Base-by-base conservation (phyloP, 2,888 invertebrate species). In the Dusona sp. region DNA sequence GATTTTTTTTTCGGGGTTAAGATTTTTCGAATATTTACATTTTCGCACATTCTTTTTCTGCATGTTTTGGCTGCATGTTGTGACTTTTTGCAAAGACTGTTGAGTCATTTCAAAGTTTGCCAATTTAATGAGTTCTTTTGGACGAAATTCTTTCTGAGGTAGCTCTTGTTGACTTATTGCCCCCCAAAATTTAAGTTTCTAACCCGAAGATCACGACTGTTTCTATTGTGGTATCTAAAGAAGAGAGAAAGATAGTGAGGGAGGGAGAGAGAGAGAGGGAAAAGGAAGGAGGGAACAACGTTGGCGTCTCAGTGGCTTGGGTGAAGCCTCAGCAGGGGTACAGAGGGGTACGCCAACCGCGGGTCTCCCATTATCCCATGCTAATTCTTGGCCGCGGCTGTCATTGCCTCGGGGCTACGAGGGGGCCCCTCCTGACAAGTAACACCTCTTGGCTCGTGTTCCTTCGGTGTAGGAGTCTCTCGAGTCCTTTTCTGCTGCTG, bases 331-430 rank as follows among this genome's bases (percentile, higher is more conserved):
- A 90, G 85, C 89, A 84, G 91, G 91, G 92, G 91, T 92, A 92
- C 91, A 67, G 61, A 57, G 78, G 84, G 86, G 81, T 74, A 81
- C 80, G 86, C 88, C 91, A 91, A 91, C 91, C 90, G 91, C 91
- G 92, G 80, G 84, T 87, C 86, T 94, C 93, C 93, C 92, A 94
- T 94, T 94, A 94, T 94, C 94, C 93, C 94, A 94, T 94, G 94
- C 94, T 94, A 94, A 94, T 94, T 94, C 92, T 91, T 90, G 90
- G 91, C 92, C 90, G 91, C 90, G 93, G 92, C 94, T 94, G 94
- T 94, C 94, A 94, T 93, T 94, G 94, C 93, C 93, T 93, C 91
- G 90, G 92, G 93, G 91, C 81, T 82, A 84, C 81, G 83, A 84
- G 72, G 81, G 83, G 85, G 86, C 73, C 75, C 78, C 88, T 82